Base-by-base conservation (phyloP, 1,140 invertebrate genomes). In the Drosophila mojavensis region DNA sequence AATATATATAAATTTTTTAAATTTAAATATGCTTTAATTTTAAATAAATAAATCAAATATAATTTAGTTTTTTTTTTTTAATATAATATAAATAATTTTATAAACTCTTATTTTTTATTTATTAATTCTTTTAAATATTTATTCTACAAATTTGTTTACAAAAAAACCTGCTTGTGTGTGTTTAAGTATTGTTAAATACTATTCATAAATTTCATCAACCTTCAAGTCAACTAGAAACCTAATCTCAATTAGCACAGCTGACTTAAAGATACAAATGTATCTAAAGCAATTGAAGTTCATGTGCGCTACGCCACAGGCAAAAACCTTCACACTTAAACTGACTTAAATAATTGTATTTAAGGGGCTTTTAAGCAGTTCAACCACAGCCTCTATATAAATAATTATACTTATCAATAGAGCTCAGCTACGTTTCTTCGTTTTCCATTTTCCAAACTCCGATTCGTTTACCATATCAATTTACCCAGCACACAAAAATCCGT, bases 381-480 rank as follows among this genome's bases (percentile, higher is more conserved):
- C 5, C 63, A 59, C 41, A 66, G 36, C 10, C 36, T 2, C 36
- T 59, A 74, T 56, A 69, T 51, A n/a, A 28, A 36, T 68, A 62
- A 62, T 68, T 51, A 36, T 45, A 47, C 65, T 60, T 82, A 80
- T 84, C 71, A 85, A 81, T 75, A 64, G 69, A 66, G 61, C 26
- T 62, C 55, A 61, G 69, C 78, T n/a, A 1, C 30, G 36, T n/a
- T 39, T 20, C 15, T n/a, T 54, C 15, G 65, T 77, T 75, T 53
- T 71, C 28, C 15, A 68, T 72, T 62, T 58, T 50, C 58, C 50
- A 64, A 69, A 62, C 69, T 69, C 58, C 71, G 53, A 69, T 74
- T 62, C 79, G 83, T 79, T 39, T 59, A 65, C 54, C 63, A 68
- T 88, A 88, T 89, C 84, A 88, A 80, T 80, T 80, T 83, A 72